Percentiles rank a stretch among this genome's conserved stretches.
Conservation (phyloP, 2,797 vertebrate genomes). For the Siniperca scherzeri region DNA sequence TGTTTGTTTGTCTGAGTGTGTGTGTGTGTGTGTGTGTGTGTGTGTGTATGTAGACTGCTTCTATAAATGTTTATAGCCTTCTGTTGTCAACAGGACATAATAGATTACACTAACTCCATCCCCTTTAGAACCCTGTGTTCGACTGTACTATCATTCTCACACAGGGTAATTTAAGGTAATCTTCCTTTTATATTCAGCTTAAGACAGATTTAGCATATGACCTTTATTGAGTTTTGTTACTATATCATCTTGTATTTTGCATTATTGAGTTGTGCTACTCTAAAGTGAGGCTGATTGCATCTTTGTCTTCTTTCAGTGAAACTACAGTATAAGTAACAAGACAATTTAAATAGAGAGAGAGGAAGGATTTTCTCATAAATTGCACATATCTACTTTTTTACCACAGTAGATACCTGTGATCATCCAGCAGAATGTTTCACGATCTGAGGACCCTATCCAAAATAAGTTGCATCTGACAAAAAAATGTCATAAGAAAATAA, state of each 20-base stretch:
- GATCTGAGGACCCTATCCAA: background rate
- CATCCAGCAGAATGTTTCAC: background rate
- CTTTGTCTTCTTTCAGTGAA: constrained; percentile 12
- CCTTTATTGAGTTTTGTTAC: background rate
- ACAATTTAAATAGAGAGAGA: constrained; percentile 4
- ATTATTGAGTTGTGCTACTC: constrained; percentile 8
- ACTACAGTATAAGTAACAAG: constrained; percentile 4
- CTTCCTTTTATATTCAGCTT: background rate
- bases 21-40: background rate
- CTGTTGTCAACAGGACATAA: constrained; percentile 20
- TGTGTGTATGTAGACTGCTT: background rate
- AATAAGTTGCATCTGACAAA: background rate
- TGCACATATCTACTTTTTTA: background rate
- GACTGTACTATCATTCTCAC: background rate
- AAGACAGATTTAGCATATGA: background rate
- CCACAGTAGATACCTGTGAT: background rate
- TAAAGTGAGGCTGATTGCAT: constrained; percentile 13
- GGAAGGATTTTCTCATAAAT: background rate
- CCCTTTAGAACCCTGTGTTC: constrained; percentile 12
- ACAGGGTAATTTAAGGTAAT: constrained; percentile 3
- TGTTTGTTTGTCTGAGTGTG: background rate
- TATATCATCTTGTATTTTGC: background rate
- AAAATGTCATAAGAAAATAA: constrained; percentile 9
- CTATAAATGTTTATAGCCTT: constrained; percentile 6
- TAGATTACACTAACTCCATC: background rate